These are phyloP conservation scores for Bradypodion ventrale DNA, from an alignment of 2,797 vertebrate genomes.

Conservation along the genomic window DNA sequence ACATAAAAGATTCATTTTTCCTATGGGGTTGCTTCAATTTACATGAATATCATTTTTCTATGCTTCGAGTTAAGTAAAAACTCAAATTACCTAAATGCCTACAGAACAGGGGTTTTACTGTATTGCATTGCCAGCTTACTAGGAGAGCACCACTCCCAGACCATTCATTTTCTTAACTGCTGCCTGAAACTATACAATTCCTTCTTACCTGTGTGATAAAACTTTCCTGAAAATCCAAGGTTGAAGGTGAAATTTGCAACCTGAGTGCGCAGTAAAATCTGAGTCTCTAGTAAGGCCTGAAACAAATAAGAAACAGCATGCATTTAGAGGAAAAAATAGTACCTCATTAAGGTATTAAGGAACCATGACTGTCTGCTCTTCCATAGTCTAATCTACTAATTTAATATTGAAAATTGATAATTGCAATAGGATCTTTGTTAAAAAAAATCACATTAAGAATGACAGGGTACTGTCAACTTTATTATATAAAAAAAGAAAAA, in stretches of 20 bases:
- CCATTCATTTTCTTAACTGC: slow-evolving; percentile 55
- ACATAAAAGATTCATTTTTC: no score
- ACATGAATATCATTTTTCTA: no score
- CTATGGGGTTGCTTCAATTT: no score
- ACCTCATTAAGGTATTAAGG: slow-evolving; percentile 40
- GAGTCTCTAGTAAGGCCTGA: slow-evolving; percentile 95
- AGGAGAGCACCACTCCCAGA: slow-evolving; percentile 34
- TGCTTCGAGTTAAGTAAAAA: no score
- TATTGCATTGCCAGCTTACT: not conserved
- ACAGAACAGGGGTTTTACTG: no score
- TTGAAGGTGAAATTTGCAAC: slow-evolving; percentile 99
- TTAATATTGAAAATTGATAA: not conserved
- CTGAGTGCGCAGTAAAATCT: slow-evolving; percentile 92
- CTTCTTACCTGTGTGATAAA: slow-evolving; percentile 96
- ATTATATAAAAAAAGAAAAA: not conserved
- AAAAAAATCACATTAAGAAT: not conserved
- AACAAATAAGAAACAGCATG: slow-evolving; percentile 79
- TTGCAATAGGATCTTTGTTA: not conserved
- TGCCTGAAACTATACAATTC: slow-evolving; percentile 66
- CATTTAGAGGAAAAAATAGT: slow-evolving; percentile 68
- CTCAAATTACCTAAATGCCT: no score
- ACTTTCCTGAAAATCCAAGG: slow-evolving; percentile 99
- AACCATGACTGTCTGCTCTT: not conserved
- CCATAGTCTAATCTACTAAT: not conserved
- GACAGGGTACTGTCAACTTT: not conserved